A percentile compares a stretch with the other conserved stretches of the same genome.
phyloP scores from a whole-genome alignment of 2,797 vertebrate species.

The Amniataba percoides region DNA sequence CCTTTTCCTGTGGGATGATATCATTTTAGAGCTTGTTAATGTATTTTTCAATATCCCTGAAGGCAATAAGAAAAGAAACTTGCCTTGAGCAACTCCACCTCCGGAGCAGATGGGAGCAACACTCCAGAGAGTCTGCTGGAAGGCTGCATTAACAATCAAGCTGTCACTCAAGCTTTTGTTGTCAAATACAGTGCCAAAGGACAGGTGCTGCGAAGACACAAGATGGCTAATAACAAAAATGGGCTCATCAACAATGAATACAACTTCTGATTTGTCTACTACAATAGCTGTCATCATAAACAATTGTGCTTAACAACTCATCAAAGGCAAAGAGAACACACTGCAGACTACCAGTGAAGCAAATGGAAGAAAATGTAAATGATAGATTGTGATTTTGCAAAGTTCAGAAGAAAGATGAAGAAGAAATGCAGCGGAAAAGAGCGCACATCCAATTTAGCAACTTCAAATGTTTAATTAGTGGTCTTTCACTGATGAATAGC shows the following conservation, averaged over 20 bases:
- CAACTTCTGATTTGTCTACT: conserved; percentile 29
- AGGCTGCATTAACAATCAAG: conserved; percentile 92
- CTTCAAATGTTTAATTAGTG: conserved; percentile 11
- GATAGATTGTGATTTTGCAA: neutral
- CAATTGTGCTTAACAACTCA: conserved; percentile 45
- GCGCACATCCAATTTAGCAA: neutral
- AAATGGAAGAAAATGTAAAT: conserved; percentile 15
- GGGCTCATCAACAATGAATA: conserved; percentile 49
- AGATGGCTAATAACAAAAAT: conserved; percentile 36
- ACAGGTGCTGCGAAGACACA: conserved; percentile 88
- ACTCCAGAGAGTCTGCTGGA: conserved; percentile 96
- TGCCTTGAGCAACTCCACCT: conserved; percentile 92
- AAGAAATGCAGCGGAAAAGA: neutral
- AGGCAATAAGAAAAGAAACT: conserved; percentile 49
- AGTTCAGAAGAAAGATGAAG: neutral
- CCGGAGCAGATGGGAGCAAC: conserved; percentile 94
- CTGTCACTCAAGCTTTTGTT: conserved; percentile 81
- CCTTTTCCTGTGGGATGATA: neutral
- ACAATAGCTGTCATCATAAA: conserved; percentile 38
- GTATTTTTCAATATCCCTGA: conserved; percentile 33
- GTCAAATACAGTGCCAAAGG: conserved; percentile 81
- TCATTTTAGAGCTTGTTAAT: conserved; percentile 1
- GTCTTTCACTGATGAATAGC: neutral
- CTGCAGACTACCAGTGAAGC: neutral
- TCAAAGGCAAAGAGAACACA: conserved; percentile 20